Evolutionary conservation across 1,140 invertebrate species (phyloP).

Genomic region (Caligus rogercresseyi): DNA sequence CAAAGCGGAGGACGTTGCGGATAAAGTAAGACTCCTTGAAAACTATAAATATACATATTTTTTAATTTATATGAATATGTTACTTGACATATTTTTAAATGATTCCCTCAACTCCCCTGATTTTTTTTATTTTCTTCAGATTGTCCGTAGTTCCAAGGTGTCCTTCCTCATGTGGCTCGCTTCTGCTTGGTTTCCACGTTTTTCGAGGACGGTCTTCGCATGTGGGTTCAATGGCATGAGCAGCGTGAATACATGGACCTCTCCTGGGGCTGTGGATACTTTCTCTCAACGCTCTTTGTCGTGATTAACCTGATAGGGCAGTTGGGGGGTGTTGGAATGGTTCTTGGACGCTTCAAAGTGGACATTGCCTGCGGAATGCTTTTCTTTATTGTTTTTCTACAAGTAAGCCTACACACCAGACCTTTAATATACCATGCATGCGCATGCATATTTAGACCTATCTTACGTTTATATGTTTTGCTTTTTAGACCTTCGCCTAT

Average conservation of each 20-base stretch:
- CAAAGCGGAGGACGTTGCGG: conserved; percentile 78
- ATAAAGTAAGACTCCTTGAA: conserved; percentile 51
- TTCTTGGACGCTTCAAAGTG: conserved; percentile 79
- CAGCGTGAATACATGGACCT: conserved; percentile 95
- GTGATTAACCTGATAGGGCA: conserved; percentile 87
- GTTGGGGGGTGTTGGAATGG: conserved; percentile 84
- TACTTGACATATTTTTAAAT: not conserved
- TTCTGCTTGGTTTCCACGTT: conserved; percentile 98
- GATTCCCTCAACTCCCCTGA: conserved; percentile 8
- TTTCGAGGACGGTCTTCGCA: conserved; percentile 93
- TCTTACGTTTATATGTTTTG: conserved; percentile 1
- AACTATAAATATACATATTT: conserved; percentile 15
- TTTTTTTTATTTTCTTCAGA: conserved; percentile 38
- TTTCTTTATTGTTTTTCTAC: conserved; percentile 87
- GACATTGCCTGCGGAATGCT: conserved; percentile 79
- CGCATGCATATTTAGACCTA: not conserved
- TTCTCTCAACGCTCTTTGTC: conserved; percentile 79
- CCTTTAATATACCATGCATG: conserved; percentile 5
- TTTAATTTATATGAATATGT: not conserved
- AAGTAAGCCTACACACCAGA: conserved; percentile 39
- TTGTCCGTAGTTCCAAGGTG: conserved; percentile 76
- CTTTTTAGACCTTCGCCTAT: conserved; percentile 73
- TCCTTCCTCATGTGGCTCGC: conserved; percentile 83
- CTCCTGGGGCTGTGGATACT: conserved; percentile 90
- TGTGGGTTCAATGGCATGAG: conserved; percentile 98